Evolutionary conservation across 2,797 vertebrate genomes (phyloP).

Genomic region (Sebastes matsubarae): DNA sequence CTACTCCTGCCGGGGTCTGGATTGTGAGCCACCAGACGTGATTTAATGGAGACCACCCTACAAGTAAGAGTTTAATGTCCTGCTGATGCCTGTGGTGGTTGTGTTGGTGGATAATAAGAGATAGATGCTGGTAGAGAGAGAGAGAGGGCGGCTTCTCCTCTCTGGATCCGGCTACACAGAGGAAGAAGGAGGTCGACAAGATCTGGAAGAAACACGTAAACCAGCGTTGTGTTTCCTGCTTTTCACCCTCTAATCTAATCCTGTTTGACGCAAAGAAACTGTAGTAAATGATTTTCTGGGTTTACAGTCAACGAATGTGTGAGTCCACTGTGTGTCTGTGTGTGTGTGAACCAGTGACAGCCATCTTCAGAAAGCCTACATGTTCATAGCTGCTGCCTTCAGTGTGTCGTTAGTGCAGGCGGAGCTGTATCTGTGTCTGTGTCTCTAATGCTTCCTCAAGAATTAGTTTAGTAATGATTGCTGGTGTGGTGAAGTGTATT

Average conservation of each 20-base stretch:
- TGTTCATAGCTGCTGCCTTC: conserved; percentile 32
- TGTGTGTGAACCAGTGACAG: conserved; percentile 44
- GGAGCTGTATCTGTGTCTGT: not conserved
- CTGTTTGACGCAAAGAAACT: not conserved
- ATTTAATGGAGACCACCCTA: conserved; percentile 51
- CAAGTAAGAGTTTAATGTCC: conserved; percentile 64
- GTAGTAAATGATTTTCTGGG: not conserved
- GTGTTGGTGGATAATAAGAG: not conserved
- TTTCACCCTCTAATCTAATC: not conserved
- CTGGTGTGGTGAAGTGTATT: not conserved
- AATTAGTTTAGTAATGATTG: not conserved
- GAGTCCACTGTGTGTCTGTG: not conserved
- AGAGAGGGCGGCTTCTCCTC: conserved; percentile 21
- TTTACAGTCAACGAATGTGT: not conserved
- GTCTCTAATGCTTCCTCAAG: not conserved
- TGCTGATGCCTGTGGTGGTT: accelerated
- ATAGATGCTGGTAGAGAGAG: not conserved
- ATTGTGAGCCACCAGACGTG: conserved; percentile 53
- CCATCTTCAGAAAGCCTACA: conserved; percentile 61
- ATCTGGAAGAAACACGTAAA: not conserved
- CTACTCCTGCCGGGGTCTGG: conserved; percentile 42
- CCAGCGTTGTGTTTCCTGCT: not conserved
- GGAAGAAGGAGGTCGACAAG: conserved; percentile 49
- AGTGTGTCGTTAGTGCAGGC: not conserved
- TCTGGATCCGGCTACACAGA: conserved; percentile 3